Conservation (phyloP, 2,888 invertebrate genomes). For the Merodon equestris region DNA sequence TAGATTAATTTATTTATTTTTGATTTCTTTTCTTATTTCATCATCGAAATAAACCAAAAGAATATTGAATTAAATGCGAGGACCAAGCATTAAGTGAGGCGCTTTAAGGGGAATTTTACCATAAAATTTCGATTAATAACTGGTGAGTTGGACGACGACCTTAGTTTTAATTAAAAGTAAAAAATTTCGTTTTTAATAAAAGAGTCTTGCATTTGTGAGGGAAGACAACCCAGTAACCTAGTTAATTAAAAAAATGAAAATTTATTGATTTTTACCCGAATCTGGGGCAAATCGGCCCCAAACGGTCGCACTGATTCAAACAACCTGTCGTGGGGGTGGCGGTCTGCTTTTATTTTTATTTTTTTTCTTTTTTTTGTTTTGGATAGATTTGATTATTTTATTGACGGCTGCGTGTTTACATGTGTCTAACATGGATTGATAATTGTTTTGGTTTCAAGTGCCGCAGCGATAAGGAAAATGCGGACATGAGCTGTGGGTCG, state of each 20-base stretch:
- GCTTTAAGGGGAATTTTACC: too few species aligned
- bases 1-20: slow-evolving; percentile 20
- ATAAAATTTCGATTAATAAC: too few species aligned
- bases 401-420: slow-evolving; percentile 12
- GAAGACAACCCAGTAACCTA: slow-evolving; percentile 9
- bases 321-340: neutral
- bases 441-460: slow-evolving; percentile 17
- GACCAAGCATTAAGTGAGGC: too few species aligned
- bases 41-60: slow-evolving; percentile 3
- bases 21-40: neutral
- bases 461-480: slow-evolving; percentile 21
- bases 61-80: neutral
- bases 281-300: slow-evolving; percentile 15
- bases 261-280: slow-evolving; percentile 61
- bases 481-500: neutral
- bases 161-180: too few species aligned
- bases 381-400: neutral
- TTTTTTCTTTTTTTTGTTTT: neutral
- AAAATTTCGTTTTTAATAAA: too few species aligned
- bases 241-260: slow-evolving; percentile 23
- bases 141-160: too few species aligned
- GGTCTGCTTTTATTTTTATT: slow-evolving; percentile 13
- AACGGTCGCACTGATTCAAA: slow-evolving; percentile 1
- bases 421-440: slow-evolving; percentile 13
- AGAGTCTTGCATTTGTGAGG: too few species aligned